phyloP scores from a whole-genome alignment of 2,888 invertebrate genomes.

The Morpho helenor region DNA sequence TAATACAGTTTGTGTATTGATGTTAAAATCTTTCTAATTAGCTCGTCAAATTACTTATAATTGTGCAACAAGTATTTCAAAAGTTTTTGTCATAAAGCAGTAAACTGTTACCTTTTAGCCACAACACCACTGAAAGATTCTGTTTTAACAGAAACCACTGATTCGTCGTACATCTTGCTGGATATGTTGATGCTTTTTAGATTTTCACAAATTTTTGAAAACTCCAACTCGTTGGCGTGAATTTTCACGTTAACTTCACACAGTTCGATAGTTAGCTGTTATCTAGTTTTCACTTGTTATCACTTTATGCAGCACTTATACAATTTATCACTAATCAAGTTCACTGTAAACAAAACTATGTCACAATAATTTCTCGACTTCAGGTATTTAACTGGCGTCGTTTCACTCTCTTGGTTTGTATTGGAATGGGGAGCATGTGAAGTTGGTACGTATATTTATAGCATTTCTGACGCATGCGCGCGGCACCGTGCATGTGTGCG shows the following conservation, averaged over 20 bases:
- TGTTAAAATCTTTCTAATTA: not conserved
- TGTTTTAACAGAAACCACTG: constrained; percentile 66
- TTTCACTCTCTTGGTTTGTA: constrained; percentile 38
- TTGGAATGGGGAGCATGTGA: constrained; percentile 45
- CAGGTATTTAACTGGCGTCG: constrained; percentile 42
- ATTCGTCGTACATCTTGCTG: constrained; percentile 66
- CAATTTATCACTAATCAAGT: constrained; percentile 17
- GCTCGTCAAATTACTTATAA: not conserved
- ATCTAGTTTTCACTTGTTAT: constrained; percentile 35
- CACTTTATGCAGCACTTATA: constrained; percentile 19
- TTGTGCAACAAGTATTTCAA: constrained; percentile 2
- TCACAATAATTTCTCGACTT: constrained; percentile 73
- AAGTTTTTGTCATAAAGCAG: not conserved
- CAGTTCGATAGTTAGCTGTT: constrained; percentile 29
- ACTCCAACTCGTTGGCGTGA: constrained; percentile 40
- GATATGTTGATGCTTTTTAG: constrained; percentile 56
- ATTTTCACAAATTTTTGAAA: constrained; percentile 51
- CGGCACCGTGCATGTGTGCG: constrained; percentile 47
- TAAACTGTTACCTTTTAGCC: constrained; percentile 61
- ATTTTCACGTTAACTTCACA: constrained; percentile 50
- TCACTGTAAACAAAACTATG: constrained; percentile 42
- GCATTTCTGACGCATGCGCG: constrained; percentile 41
- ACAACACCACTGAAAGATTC: constrained; percentile 70
- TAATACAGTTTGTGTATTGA: too few species aligned
- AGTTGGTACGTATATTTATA: constrained; percentile 40